Evolutionary conservation across 2,888 invertebrate genomes (phyloP), one percentile per base, ranked within the genome.

Genomic region (Loripinus fragilis): DNA sequence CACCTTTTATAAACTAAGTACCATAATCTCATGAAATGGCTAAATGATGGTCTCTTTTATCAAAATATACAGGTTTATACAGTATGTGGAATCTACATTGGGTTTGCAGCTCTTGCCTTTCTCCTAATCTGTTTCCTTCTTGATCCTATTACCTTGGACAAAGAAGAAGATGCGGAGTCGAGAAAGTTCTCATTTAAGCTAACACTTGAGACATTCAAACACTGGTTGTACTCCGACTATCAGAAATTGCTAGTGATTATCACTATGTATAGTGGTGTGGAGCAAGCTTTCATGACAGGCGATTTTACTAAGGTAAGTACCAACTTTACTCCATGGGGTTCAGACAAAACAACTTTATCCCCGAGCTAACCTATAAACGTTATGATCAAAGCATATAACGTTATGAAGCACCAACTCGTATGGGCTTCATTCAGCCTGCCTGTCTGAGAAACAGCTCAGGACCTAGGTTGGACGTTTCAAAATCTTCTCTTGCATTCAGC

Each of bases 211-310:
- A 98, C 99, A 0, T 96, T 97, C 79, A 96, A 96, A 92, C 98
- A 99, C 92, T 95, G 98, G 91, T 97, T 96, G 94, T 97, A 81
- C 3, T 86, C 98, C 93, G 97, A 97, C 0, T 97, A 98, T 92
- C 98, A 98, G 92, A 96, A 98, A 90, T 95, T 99, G 15, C 95
- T 99, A 48, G 97, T 99, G 83, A 98, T 98, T 0, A 96, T 99
- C 83, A 99, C 99, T 0, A 95, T 99, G 75, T 99, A 97, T 96
- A 98, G 98, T 89, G 99, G 99, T 76, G 97, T 99, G 96, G 98
- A 99, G 93, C 99, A 99, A 93, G 99, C 98, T 0, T 99, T 98
- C 94, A 97, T 98, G 87, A 97, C 97, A 25, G 98, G 98, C 1
- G 94, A 94, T 67, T 95, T 92, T 86, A 95, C 94, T 0, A 93